Percentiles rank a stretch among this genome's conserved stretches.
These are phyloP conservation scores for Rhyacophila brunnea DNA, from an alignment of 1,140 invertebrate genomes.

Conservation along the genomic window DNA sequence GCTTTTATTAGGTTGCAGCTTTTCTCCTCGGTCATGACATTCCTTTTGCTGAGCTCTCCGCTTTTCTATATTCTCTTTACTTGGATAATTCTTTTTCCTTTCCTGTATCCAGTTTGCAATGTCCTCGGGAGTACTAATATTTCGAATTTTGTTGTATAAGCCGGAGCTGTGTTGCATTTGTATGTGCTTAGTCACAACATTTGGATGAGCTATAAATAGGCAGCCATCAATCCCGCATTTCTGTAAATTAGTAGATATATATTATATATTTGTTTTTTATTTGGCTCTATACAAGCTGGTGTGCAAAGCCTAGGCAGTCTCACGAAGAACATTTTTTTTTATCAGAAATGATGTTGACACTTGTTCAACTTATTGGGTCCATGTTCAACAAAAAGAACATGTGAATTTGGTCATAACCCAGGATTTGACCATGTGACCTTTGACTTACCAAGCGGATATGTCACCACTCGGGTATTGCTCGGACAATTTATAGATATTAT, in stretches of 20 bases:
- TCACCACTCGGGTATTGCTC: too few species aligned
- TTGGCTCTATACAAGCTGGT: too few species aligned
- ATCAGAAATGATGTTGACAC: neutral
- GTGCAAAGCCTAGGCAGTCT: too few species aligned
- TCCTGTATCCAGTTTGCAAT: constrained; percentile 80
- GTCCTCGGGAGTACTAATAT: constrained; percentile 73
- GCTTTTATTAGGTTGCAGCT: constrained; percentile 54
- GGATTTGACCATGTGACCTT: too few species aligned
- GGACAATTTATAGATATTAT: too few species aligned
- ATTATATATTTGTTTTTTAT: neutral
- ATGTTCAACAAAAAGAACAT: neutral
- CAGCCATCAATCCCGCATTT: constrained; percentile 79
- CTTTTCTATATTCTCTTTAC: constrained; percentile 67
- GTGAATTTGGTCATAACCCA: neutral
- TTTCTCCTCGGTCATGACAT: constrained; percentile 66
- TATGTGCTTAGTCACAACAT: constrained; percentile 76
- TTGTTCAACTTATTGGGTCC: neutral
- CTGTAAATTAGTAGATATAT: constrained; percentile 38
- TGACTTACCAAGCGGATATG: too few species aligned
- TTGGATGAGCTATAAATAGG: constrained; percentile 73
- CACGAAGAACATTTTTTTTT: neutral
- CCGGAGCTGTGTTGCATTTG: constrained; percentile 78
- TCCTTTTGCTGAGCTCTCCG: constrained; percentile 63
- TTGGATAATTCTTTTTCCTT: constrained; percentile 73
- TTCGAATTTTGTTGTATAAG: constrained; percentile 72